Evolutionary conservation across 2,888 invertebrate genomes (phyloP), one percentile per base, ranked within the genome.

Genomic region (Dascillus cervinus): DNA sequence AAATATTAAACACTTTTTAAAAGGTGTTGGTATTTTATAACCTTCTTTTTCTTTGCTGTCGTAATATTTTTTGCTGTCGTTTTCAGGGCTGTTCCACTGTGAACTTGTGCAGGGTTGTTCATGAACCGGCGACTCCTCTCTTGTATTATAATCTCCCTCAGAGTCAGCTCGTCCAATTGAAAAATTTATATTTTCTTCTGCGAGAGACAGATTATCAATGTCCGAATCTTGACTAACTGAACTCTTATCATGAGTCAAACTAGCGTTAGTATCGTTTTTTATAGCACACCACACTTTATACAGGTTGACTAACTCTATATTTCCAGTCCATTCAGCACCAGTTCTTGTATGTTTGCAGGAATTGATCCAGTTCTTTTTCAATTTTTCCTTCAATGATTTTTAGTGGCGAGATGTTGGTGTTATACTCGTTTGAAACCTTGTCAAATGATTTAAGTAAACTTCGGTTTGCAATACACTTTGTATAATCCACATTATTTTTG

Each of bases 401-500:
- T 14, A 24, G 13, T 3, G 11, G 3, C 23, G n/a, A n/a, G n/a
- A n/a, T n/a, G n/a, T n/a, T n/a, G n/a, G n/a, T n/a, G n/a, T n/a
- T n/a, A n/a, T n/a, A n/a, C n/a, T n/a, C n/a, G n/a, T n/a, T n/a
- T n/a, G n/a, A n/a, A n/a, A n/a, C n/a, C n/a, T n/a, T n/a, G n/a
- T n/a, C n/a, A n/a, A n/a, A n/a, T n/a, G n/a, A n/a, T n/a, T 19
- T 19, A 19, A 19, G 6, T 19, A 19, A 6, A 5, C 9, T 29
- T 22, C 26, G 26, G n/a, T 27, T 36, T 14, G 27, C 17, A 23
- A 36, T 32, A 31, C 42, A 48, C 39, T 50, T 44, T 3, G 39
- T 29, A 34, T 46, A 49, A 34, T 50, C 43, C 3, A 47, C 37
- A 9, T 32, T 37, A 38, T 50, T 20, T 11, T 37, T 26, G 22